Conservation (phyloP, 2,888 invertebrate species). For the Labia minor region DNA sequence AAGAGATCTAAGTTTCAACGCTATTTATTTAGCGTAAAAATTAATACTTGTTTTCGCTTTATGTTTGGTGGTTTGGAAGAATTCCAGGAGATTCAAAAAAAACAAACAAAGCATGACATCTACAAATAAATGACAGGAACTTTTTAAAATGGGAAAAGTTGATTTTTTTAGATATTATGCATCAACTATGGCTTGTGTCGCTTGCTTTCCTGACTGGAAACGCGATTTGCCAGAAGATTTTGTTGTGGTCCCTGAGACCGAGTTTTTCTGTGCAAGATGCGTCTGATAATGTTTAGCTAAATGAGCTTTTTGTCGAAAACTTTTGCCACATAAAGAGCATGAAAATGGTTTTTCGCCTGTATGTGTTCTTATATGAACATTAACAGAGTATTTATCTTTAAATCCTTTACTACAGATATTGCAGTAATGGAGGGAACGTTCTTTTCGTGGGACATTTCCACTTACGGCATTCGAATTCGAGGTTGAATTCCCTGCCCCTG, state of each 20-base stretch:
- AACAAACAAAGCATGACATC: neutral
- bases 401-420: slow-evolving; percentile 88
- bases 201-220: neutral
- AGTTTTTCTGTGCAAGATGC: slow-evolving; percentile 75
- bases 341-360: slow-evolving; percentile 97
- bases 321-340: slow-evolving; percentile 87
- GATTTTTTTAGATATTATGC: neutral
- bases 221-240: neutral
- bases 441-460: slow-evolving; percentile 46
- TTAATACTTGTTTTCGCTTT: neutral
- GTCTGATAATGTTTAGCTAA: slow-evolving; percentile 88
- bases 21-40: neutral
- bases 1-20: slow-evolving; percentile 1
- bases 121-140: neutral
- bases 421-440: slow-evolving; percentile 81
- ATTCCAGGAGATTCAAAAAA: neutral
- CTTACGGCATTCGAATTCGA: neutral
- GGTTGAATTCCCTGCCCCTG: neutral
- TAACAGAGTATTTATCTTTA: slow-evolving; percentile 93
- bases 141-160: neutral
- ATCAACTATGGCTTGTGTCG: neutral
- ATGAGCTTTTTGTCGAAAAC: slow-evolving; percentile 84
- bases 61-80: neutral
- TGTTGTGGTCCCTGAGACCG: slow-evolving; percentile 38
- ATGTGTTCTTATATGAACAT: slow-evolving; percentile 94